A percentile compares a stretch with the other conserved stretches of the same genome.
These are phyloP conservation scores for Dexiosoma caninum DNA, from an alignment of 2,888 invertebrate species.

Conservation along the genomic window DNA sequence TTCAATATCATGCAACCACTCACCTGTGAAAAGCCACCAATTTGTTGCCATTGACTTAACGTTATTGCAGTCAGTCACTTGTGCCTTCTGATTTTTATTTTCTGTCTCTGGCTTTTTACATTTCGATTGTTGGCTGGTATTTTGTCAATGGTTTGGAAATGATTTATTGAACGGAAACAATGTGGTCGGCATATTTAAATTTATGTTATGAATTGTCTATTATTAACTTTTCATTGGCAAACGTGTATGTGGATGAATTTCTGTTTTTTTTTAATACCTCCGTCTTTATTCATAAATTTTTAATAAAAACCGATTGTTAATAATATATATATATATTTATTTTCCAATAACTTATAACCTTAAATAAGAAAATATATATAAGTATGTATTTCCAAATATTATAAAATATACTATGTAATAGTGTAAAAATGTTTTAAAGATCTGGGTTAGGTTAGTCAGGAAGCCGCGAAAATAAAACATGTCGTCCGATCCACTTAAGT, in stretches of 20 bases:
- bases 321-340: no score
- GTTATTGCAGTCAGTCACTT: constrained; percentile 12
- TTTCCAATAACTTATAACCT: no score
- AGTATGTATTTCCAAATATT: no score
- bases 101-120: constrained; percentile 3
- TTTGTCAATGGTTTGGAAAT: constrained; percentile 64
- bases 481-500: no score
- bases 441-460: no score
- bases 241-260: background rate
- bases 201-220: constrained; percentile 60
- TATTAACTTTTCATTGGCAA: constrained; percentile 44
- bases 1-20: constrained; percentile 60
- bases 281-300: no score
- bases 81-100: constrained; percentile 5
- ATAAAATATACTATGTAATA: no score
- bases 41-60: constrained; percentile 63
- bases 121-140: constrained; percentile 47
- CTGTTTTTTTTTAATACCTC: no score
- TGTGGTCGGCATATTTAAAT: constrained; percentile 65
- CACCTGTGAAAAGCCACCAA: constrained; percentile 67
- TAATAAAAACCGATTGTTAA: no score
- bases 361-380: no score
- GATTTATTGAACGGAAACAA: constrained; percentile 64
- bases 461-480: no score
- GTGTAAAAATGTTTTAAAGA: no score